Evolutionary conservation across 2,113 vertebrate species (phyloP).

Genomic region (Megalops atlanticus): DNA sequence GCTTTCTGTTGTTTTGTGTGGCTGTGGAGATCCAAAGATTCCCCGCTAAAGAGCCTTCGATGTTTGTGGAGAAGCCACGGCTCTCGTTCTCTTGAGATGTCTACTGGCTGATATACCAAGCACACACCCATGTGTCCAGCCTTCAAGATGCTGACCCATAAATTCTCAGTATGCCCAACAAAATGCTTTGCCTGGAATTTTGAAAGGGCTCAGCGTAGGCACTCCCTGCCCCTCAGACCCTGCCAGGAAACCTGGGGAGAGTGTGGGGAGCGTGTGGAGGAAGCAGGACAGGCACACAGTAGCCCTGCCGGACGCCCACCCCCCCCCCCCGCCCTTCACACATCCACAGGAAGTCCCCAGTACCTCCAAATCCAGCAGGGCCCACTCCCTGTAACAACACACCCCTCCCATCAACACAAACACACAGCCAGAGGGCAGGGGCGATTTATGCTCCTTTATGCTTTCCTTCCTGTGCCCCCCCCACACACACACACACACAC

Average conservation of each 20-base stretch:
- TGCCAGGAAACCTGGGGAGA: background rate
- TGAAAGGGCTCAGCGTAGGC: too few species aligned
- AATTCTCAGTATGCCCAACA: too few species aligned
- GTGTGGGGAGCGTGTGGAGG: background rate
- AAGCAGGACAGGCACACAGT: too few species aligned
- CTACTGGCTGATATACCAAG: background rate
- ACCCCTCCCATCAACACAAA: background rate
- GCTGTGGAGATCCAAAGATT: too few species aligned
- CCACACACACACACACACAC: background rate
- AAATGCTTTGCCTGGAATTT: too few species aligned
- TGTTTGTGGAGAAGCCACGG: too few species aligned
- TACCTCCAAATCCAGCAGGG: background rate
- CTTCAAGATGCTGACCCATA: too few species aligned
- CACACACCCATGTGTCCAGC: too few species aligned
- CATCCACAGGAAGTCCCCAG: conserved; percentile 17
- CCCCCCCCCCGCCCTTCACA: background rate
- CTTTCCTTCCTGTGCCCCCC: background rate
- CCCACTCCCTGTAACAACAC: background rate
- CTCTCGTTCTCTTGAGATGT: too few species aligned
- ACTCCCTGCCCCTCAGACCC: background rate
- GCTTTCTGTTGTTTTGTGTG: too few species aligned
- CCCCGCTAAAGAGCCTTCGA: too few species aligned
- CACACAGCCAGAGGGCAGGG: background rate
- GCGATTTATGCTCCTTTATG: background rate
- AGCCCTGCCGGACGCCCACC: background rate